phyloP scores from a whole-genome alignment of 2,113 vertebrate genomes.

The Ptilonorhynchus violaceus region DNA sequence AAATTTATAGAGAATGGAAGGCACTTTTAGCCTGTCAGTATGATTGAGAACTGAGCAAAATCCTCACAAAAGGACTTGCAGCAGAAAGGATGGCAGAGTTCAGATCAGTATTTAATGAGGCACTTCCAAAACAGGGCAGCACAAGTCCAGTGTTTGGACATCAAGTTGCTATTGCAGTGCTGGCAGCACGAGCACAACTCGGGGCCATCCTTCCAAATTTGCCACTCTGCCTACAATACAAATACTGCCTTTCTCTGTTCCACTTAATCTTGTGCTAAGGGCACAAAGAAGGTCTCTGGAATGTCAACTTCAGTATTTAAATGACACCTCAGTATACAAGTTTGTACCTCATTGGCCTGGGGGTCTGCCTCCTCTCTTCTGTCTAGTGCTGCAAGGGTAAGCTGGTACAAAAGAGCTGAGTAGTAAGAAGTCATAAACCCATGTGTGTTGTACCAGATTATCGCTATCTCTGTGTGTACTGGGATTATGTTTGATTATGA shows the following conservation, averaged over 20 bases:
- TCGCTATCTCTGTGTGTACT: background rate
- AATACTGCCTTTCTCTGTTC: background rate
- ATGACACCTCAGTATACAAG: background rate
- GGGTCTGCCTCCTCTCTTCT: background rate
- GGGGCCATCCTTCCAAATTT: background rate
- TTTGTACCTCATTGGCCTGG: background rate
- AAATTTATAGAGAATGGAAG: slow-evolving; percentile 5
- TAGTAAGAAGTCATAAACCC: background rate
- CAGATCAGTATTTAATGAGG: background rate
- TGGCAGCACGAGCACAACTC: background rate
- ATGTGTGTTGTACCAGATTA: background rate
- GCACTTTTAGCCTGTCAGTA: background rate
- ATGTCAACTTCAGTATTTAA: background rate
- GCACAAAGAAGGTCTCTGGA: background rate
- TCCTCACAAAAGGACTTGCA: background rate
- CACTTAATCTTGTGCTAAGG: background rate
- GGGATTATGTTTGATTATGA: background rate
- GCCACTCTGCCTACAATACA: background rate
- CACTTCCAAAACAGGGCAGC: background rate
- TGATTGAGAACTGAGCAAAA: slow-evolving; percentile 3
- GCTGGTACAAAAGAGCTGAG: background rate
- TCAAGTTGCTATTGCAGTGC: background rate
- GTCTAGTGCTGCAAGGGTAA: background rate
- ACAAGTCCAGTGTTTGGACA: background rate
- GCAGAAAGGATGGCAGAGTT: background rate